A percentile compares a stretch with the other conserved stretches of the same genome.
These are phyloP conservation scores for Dendrocopos noguchii DNA, from an alignment of 2,113 vertebrate genomes.

Conservation along the genomic window DNA sequence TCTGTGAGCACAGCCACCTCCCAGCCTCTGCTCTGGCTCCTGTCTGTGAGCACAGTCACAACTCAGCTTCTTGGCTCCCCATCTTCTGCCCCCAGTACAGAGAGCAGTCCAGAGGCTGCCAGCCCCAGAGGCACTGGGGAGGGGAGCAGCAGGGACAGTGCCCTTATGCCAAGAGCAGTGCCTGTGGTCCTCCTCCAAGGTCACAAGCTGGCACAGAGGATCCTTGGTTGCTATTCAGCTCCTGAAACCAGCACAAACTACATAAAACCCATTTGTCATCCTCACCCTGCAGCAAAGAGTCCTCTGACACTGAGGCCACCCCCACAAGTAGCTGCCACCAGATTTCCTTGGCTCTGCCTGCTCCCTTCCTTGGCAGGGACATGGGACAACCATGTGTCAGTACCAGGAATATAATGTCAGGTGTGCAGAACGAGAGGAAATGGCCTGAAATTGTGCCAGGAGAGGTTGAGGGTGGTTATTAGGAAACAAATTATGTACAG, in stretches of 20 bases:
- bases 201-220: not conserved
- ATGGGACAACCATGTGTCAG: not conserved
- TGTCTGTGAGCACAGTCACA: too few species aligned
- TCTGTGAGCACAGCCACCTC: too few species aligned
- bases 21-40: too few species aligned
- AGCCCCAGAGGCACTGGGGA: not conserved
- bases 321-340: not conserved
- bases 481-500: too few species aligned
- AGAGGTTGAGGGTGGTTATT: too few species aligned
- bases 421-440: too few species aligned
- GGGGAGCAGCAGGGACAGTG: not conserved
- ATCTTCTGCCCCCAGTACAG: rapidly evolving
- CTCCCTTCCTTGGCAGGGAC: not conserved
- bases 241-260: not conserved
- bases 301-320: not conserved
- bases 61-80: not conserved
- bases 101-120: rapidly evolving
- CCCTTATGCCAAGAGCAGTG: not conserved
- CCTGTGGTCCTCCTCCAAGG: not conserved
- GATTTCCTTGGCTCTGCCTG: not conserved
- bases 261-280: not conserved
- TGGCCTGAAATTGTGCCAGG: too few species aligned
- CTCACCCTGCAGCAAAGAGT: not conserved
- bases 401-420: too few species aligned
- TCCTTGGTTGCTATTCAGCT: not conserved